Conservation (phyloP, 2,113 vertebrate species). For the Thryonomys swinderianus region DNA sequence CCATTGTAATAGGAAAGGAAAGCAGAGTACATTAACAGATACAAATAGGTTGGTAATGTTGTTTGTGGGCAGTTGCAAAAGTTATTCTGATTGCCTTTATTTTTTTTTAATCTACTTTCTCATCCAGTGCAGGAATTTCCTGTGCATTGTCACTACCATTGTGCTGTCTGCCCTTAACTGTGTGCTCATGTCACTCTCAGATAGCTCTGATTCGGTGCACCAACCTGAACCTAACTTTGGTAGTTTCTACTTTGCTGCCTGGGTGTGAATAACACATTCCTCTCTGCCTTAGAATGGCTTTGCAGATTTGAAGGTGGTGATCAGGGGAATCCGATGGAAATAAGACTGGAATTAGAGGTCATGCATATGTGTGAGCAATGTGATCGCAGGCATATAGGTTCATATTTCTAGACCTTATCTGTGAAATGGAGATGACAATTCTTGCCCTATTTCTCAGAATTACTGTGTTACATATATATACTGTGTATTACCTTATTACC, state of each 20-base stretch:
- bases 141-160: neutral
- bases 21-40: neutral
- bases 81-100: constrained; percentile 33
- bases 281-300: neutral
- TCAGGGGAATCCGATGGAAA: neutral
- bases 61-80: neutral
- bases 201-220: neutral
- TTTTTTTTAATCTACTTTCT: constrained; percentile 19
- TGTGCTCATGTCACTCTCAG: neutral
- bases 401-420: neutral
- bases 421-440: constrained; percentile 1
- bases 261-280: neutral
- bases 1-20: neutral
- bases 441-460: constrained; percentile 14
- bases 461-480: neutral
- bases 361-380: neutral
- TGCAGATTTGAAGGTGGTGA: neutral
- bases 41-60: neutral
- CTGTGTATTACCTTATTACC: neutral
- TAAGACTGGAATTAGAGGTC: neutral
- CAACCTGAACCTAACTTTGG: neutral
- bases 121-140: neutral
- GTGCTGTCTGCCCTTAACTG: neutral
- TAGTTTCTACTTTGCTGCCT: neutral
- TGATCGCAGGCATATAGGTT: neutral